Evolutionary conservation across 2,113 vertebrate species (phyloP).

Genomic region (Gorilla gorilla): DNA sequence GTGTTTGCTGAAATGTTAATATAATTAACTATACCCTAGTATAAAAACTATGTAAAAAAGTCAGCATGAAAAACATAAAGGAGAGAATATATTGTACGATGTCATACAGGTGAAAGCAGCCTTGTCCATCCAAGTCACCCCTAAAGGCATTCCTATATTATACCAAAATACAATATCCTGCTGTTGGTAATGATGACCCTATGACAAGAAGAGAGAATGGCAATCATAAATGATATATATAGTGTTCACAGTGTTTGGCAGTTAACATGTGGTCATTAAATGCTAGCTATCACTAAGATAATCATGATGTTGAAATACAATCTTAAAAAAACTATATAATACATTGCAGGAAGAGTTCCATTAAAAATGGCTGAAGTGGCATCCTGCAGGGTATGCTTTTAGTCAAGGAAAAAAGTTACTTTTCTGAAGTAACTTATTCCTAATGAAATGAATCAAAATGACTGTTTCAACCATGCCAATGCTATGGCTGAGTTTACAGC

Average conservation of each 20-base stretch:
- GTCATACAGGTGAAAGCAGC: neutral
- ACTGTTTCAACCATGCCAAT: neutral
- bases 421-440: neutral
- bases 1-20: neutral
- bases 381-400: neutral
- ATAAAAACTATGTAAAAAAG: neutral
- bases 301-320: neutral
- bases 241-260: neutral
- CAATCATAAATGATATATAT: neutral
- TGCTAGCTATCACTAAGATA: neutral
- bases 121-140: neutral
- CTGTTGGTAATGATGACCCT: neutral
- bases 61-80: neutral
- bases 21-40: neutral
- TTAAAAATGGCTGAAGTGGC: conserved; percentile 32
- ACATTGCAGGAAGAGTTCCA: neutral
- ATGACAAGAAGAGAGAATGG: neutral
- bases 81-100: neutral
- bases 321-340: neutral
- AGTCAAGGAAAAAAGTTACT: neutral
- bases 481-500: neutral
- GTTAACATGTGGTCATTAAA: neutral
- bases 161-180: neutral
- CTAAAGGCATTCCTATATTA: neutral
- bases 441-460: neutral